These are phyloP conservation scores for Neodiprion virginianus DNA, from an alignment of 1,140 invertebrate genomes.

Conservation along the genomic window DNA sequence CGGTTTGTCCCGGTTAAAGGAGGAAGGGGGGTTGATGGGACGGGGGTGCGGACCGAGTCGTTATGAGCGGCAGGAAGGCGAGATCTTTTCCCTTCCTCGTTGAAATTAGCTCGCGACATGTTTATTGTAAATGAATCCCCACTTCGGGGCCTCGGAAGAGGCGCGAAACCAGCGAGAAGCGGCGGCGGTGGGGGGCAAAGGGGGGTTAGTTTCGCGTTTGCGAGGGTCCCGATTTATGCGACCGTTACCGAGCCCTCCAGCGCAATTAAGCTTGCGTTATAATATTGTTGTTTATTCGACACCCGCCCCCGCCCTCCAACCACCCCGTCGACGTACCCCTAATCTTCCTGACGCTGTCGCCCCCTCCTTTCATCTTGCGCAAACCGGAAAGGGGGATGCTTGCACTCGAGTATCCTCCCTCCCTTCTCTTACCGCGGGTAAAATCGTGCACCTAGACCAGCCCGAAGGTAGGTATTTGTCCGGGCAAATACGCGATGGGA, in stretches of 20 bases:
- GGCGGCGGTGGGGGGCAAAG: background rate
- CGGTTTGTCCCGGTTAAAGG: too few relatives aligned
- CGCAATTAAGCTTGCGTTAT: slow-evolving; percentile 62
- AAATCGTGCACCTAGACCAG: slow-evolving; percentile 32
- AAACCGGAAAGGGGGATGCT: background rate
- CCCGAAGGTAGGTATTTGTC: background rate
- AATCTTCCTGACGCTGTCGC: slow-evolving; percentile 52
- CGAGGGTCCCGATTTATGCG: slow-evolving; percentile 54
- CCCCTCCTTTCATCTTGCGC: slow-evolving; percentile 33
- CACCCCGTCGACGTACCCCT: slow-evolving; percentile 36
- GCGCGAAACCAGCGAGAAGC: slow-evolving; percentile 30
- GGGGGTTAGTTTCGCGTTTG: slow-evolving; percentile 34
- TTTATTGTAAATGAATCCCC: slow-evolving; percentile 62
- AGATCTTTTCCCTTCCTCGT: slow-evolving; percentile 42
- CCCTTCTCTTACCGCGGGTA: slow-evolving; percentile 16
- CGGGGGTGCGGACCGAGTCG: slow-evolving; percentile 21
- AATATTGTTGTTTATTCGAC: slow-evolving; percentile 61
- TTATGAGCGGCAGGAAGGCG: background rate
- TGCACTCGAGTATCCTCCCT: background rate
- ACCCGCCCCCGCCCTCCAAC: slow-evolving; percentile 31
- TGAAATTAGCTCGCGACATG: slow-evolving; percentile 58
- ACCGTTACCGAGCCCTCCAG: slow-evolving; percentile 56
- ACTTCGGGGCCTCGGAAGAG: slow-evolving; percentile 34
- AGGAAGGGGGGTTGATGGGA: background rate
- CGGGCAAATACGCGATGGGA: background rate